Evolutionary conservation across 2,888 invertebrate genomes (phyloP), one percentile per base, ranked within the genome.

Genomic region (Galerucella pusilla): DNA sequence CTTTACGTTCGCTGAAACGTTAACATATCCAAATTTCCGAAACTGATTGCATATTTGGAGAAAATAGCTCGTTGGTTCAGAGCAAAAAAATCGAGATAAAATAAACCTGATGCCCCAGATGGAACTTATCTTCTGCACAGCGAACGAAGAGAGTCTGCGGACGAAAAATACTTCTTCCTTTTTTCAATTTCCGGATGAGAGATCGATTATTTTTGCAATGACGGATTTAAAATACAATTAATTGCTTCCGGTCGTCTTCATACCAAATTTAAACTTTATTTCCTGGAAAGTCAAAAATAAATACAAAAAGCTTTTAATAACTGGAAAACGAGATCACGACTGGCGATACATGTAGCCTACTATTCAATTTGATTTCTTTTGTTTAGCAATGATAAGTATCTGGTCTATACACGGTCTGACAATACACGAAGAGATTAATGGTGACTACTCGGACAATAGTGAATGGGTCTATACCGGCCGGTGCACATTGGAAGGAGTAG

Each of bases 331-430:
- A 77, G 80, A 77, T 80, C 80, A 78, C 79, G 81, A 79, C 80
- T 79, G 78, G 75, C 75, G 80, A 78, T 72, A 75, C 75, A 57
- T 79, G 78, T 79, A 79, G 78, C 80, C 77, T 76, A 79, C 82
- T 82, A 85, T 85, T 84, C 83, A 83, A 83, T 84, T 83, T 83
- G 81, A 83, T 83, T 84, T 84, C 85, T 85, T 85, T 85, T 84
- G 84, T 84, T 83, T 82, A 81, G 78, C 80, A 81, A 80, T 82
- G 85, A 85, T 84, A 84, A 84, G 82, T 84, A 85, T 85, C 85
- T 83, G 81, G 80, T 82, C 80, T 80, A 80, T 81, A 79, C 81
- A 79, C 80, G 77, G 80, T 80, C 83, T 82, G 83, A 83, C 83
- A 83, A 83, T 82, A 79, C 79, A 77, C 68, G 66, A 49, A 49